Conservation (phyloP, 64 coral and sea anemone genomes). For the Actinia tenebrosa region DNA sequence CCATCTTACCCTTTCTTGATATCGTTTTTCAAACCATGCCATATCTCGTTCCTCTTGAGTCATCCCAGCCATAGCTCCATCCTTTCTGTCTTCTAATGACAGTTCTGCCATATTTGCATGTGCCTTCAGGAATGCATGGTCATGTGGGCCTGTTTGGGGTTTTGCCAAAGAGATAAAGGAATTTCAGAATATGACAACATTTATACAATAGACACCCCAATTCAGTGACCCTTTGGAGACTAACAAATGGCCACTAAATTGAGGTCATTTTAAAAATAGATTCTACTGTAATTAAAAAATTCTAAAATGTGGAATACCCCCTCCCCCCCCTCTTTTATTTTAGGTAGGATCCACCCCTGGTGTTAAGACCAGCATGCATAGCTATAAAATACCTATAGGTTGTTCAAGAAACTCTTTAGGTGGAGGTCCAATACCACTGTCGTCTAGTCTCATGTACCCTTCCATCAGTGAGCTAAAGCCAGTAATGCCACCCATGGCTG, state of each 20-base stretch:
- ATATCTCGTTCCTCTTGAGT: slow-evolving; percentile 87
- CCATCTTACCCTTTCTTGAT: slow-evolving; percentile 81
- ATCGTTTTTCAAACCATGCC: slow-evolving; percentile 91
- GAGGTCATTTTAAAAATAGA: too few species aligned
- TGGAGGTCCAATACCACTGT: slow-evolving; percentile 84
- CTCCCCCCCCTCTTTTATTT: too few species aligned
- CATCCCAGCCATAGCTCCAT: slow-evolving; percentile 19
- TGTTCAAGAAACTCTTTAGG: slow-evolving; percentile 62
- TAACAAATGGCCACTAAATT: too few species aligned
- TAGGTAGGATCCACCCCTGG: neutral
- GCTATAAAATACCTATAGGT: slow-evolving; percentile 45
- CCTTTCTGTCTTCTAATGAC: slow-evolving; percentile 45
- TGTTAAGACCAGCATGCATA: neutral
- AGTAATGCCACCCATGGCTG: slow-evolving; percentile 97
- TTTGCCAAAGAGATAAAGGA: neutral
- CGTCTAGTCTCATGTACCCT: slow-evolving; percentile 94
- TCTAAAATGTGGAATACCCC: too few species aligned
- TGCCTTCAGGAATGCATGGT: slow-evolving; percentile 88
- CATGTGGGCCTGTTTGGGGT: slow-evolving; percentile 56
- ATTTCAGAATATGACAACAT: too few species aligned
- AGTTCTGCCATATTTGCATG: slow-evolving; percentile 64
- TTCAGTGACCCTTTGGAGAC: too few species aligned
- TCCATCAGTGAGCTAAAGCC: slow-evolving; percentile 97
- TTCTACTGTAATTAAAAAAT: too few species aligned
- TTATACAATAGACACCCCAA: too few species aligned